These are phyloP conservation scores for Tanytarsus gracilentus DNA, from an alignment of 2,888 invertebrate species.

Conservation along the genomic window DNA sequence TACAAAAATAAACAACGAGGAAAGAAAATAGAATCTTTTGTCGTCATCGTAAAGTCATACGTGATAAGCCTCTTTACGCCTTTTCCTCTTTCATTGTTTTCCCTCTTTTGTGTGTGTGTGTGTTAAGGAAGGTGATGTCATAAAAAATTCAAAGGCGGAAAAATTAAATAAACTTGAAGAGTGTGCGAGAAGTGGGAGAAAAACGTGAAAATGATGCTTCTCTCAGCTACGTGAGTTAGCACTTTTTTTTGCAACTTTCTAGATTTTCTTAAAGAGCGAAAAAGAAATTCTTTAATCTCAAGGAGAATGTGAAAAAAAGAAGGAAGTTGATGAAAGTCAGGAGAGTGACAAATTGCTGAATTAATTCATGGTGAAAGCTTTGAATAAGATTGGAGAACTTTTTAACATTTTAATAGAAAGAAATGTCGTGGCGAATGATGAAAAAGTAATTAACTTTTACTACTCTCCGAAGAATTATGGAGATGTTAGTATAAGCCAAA, in stretches of 20 bases:
- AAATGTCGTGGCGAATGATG: conserved; percentile 23
- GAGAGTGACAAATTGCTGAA: conserved; percentile 18
- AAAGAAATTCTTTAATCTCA: neutral
- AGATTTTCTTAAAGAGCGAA: conserved; percentile 1
- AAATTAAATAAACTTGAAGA: conserved; percentile 23
- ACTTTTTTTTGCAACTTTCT: neutral
- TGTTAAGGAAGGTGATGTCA: neutral
- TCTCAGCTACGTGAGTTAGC: neutral
- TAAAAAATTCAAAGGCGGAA: conserved; percentile 27
- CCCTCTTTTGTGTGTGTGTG: no score
- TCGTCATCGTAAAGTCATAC: neutral
- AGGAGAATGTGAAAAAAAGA: neutral
- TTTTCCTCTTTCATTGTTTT: conserved; percentile 10
- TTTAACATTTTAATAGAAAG: conserved; percentile 27
- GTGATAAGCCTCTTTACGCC: conserved; percentile 12
- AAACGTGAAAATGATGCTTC: conserved; percentile 22
- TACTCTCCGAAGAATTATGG: conserved; percentile 24
- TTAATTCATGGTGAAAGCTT: conserved; percentile 19
- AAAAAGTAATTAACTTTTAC: conserved; percentile 29
- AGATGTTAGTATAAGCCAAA: neutral
- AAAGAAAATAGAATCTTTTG: neutral
- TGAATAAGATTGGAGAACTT: conserved; percentile 6
- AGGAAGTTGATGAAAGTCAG: conserved; percentile 9
- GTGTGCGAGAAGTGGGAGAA: neutral
- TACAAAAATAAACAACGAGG: neutral